These are phyloP conservation scores for Cygnus buccinator DNA, from an alignment of 2,113 vertebrate species.

Conservation along the genomic window DNA sequence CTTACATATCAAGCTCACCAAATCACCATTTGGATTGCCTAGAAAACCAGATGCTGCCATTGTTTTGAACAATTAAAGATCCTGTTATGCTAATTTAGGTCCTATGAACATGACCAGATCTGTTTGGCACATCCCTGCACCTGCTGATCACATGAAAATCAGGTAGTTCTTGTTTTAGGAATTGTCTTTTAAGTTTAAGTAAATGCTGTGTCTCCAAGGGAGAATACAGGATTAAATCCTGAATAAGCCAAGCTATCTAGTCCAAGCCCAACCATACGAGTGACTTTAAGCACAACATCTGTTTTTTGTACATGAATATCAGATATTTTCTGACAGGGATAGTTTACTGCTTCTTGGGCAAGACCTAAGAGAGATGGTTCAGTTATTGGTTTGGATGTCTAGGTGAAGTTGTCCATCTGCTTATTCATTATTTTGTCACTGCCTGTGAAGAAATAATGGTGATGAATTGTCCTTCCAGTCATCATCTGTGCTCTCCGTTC, in stretches of 20 bases:
- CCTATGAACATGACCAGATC: no score
- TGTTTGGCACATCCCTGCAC: neutral
- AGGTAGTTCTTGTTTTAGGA: neutral
- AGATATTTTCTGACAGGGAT: neutral
- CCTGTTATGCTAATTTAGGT: neutral
- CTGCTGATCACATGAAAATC: neutral
- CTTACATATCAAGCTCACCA: neutral
- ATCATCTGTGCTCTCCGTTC: neutral
- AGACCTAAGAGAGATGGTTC: neutral
- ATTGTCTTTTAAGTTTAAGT: neutral
- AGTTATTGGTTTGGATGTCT: neutral
- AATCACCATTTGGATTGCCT: neutral
- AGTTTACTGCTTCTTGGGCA: neutral
- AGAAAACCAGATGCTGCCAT: neutral
- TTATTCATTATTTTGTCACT: neutral
- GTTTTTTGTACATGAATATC: neutral
- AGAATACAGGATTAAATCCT: neutral
- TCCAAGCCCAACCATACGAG: accelerated
- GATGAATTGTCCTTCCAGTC: neutral
- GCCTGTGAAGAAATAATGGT: neutral
- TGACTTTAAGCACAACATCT: neutral
- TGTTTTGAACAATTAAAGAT: neutral
- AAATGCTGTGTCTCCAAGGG: neutral
- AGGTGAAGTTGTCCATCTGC: neutral
- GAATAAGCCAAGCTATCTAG: neutral